Evolutionary conservation across 2,797 vertebrate species (phyloP).

Genomic region (Falco novaeseelandiae): DNA sequence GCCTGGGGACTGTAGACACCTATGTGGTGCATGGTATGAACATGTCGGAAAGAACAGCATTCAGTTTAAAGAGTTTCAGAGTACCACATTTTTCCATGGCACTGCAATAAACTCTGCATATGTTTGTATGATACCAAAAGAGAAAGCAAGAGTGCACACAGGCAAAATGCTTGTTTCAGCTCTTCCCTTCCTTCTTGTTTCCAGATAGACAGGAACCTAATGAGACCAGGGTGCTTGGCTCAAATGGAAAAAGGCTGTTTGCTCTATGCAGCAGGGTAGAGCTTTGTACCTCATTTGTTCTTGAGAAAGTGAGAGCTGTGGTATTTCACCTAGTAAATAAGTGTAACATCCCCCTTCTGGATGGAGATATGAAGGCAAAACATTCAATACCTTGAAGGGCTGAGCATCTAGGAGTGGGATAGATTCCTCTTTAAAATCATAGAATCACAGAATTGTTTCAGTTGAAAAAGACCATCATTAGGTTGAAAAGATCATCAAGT

Average conservation of each 20-base stretch:
- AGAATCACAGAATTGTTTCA: not conserved
- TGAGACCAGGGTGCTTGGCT: not conserved
- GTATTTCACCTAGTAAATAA: not conserved
- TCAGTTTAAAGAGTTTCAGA: not conserved
- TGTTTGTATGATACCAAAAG: not conserved
- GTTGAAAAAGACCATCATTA: not conserved
- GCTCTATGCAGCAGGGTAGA: not conserved
- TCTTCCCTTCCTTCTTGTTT: not conserved
- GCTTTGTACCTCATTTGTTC: not conserved
- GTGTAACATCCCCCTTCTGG: not conserved
- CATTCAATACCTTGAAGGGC: not conserved
- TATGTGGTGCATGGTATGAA: not conserved
- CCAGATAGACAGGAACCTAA: not conserved
- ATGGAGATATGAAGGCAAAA: not conserved
- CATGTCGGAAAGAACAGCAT: not conserved
- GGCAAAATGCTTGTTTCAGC: not conserved
- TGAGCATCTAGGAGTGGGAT: not conserved
- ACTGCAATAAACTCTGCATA: not conserved
- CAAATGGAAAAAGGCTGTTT: not conserved
- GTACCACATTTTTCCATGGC: fast-evolving
- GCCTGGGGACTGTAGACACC: fast-evolving
- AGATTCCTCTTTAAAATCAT: not conserved
- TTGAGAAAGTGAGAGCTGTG: not conserved
- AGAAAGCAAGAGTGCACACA: not conserved
- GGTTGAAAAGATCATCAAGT: not conserved